These are phyloP conservation scores for Catamblyrhynchus diadema DNA, from an alignment of 2,797 vertebrate species.

Conservation along the genomic window DNA sequence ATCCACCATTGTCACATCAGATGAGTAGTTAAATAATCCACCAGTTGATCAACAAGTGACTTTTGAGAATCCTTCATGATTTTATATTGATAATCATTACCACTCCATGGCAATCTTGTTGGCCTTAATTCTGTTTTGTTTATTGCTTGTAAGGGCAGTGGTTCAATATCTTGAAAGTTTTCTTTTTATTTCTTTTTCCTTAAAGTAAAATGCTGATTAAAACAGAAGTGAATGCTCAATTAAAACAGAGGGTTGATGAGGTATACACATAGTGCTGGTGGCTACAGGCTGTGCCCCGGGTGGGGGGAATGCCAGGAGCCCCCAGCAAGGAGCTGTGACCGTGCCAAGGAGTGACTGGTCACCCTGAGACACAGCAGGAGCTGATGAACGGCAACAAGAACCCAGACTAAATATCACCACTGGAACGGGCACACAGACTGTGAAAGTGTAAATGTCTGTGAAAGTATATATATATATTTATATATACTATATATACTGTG, in stretches of 20 bases:
- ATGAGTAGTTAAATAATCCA: neutral
- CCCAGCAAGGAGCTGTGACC: neutral
- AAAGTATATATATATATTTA: neutral
- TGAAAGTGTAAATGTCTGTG: rapidly evolving
- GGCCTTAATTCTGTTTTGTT: neutral
- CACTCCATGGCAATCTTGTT: neutral
- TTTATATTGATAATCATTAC: neutral
- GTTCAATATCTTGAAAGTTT: neutral
- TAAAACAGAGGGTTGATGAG: neutral
- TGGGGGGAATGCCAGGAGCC: neutral
- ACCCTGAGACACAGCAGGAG: neutral
- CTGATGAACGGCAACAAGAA: neutral
- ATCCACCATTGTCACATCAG: neutral
- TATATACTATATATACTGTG: neutral
- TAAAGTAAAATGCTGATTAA: neutral
- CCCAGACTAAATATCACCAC: neutral
- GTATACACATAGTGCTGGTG: neutral
- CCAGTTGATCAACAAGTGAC: neutral
- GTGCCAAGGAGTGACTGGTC: neutral
- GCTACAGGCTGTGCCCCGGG: neutral
- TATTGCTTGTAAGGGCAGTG: neutral
- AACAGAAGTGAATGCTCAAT: neutral
- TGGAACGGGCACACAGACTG: rapidly evolving
- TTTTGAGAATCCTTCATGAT: neutral
- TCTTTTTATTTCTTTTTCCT: neutral